Evolutionary conservation across 2,888 invertebrate genomes (phyloP), one percentile per base, ranked within the genome.

Genomic region (Arge pagana): DNA sequence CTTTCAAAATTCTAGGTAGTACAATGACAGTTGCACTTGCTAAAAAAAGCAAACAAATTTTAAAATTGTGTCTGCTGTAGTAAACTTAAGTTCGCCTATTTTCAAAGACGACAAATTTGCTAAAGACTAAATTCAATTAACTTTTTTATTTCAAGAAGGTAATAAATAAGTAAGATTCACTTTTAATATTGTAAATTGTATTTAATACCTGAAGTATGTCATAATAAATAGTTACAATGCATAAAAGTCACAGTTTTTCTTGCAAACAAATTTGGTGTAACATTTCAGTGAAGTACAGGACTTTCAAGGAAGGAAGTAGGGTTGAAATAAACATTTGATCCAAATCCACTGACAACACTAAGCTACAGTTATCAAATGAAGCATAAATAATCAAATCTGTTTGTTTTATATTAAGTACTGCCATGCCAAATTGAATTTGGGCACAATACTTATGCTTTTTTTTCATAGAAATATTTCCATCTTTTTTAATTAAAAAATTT

Each of bases 381-480:
- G 48, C 24, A 45, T 21, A 56, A 18, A 59, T 23, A 6, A 59
- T 36, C 23, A 57, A 57, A 45, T 55, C 52, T 30, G 52, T 48
- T 11, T 35, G 19, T 42, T 40, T 33, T 13, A 59, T 30, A 54
- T 61, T 56, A 35, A 58, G 23, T 8, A 59, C 39, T 4, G 58
- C 58, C 58, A 62, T 60, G n/a, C 59, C 59, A 21, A 57, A 48
- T 35, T 60, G 57, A 23, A 62, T 42, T 43, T 60, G 61, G 10
- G 40, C 56, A 52, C 55, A 62, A 50, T 58, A 60, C 26, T 26
- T 13, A 48, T 56, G 56, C 13, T 45, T 57, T 48, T 55, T 54
- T 24, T 56, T 59, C 40, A 57, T 50, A 16, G 31, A 50, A 11
- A 53, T 21, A 23, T 30, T n/a, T 26, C 36, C 30, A 15, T 31